Evolutionary conservation across 1,140 invertebrate species (phyloP).

Genomic region (Plutomurus gul): DNA sequence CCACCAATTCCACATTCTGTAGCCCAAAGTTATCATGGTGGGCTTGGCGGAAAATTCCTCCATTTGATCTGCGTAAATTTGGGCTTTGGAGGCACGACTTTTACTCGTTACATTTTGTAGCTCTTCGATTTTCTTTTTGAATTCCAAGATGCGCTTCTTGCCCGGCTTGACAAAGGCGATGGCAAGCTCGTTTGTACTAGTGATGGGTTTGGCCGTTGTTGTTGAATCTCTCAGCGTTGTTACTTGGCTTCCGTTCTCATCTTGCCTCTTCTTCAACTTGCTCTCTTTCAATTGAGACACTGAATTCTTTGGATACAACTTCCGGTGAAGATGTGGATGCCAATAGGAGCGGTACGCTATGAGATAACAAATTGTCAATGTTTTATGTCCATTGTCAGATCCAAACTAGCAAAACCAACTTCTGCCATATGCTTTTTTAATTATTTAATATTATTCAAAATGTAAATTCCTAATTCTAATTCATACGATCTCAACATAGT

Average conservation of each 20-base stretch:
- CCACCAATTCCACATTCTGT: constrained; percentile 19
- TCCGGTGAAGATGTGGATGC: background rate
- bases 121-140: background rate
- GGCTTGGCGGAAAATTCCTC: background rate
- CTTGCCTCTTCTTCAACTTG: background rate
- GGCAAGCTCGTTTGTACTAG: background rate
- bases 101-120: background rate
- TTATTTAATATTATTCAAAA: too few relatives aligned
- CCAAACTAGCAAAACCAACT: too few relatives aligned
- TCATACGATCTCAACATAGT: too few relatives aligned
- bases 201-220: background rate
- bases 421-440: too few relatives aligned
- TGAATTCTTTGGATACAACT: background rate
- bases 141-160: background rate
- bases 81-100: background rate
- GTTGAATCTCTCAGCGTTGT: background rate
- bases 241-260: background rate
- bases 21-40: background rate
- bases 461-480: too few relatives aligned
- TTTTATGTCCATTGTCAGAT: too few relatives aligned
- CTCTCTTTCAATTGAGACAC: background rate
- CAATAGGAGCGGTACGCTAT: too few relatives aligned
- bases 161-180: background rate
- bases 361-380: too few relatives aligned
- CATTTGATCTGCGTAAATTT: background rate